phyloP scores from a whole-genome alignment of 2,113 vertebrate species.

The zebrafish (Danio rerio) region DNA sequence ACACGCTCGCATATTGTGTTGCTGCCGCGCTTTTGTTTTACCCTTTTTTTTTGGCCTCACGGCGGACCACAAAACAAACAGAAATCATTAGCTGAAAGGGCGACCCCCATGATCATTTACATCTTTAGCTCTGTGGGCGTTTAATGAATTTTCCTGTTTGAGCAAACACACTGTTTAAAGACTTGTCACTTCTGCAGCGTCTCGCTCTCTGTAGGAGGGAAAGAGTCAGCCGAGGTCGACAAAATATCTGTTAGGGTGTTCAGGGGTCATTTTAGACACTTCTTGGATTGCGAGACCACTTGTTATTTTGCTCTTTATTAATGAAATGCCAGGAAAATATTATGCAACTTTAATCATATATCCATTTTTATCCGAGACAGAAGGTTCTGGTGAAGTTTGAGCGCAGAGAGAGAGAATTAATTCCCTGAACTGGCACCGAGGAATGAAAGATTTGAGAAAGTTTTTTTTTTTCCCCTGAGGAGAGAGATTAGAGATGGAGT shows the following conservation, averaged over 20 bases:
- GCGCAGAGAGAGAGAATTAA: constrained; percentile 9
- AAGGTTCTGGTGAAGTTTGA: constrained; percentile 18
- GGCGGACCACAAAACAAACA: constrained; percentile 35
- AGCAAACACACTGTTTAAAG: constrained; percentile 19
- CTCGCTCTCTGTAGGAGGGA: background rate
- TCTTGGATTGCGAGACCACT: background rate
- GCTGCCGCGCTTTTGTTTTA: constrained; percentile 43
- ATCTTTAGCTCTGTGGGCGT: constrained; percentile 37
- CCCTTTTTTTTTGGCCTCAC: constrained; percentile 38
- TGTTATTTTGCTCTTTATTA: background rate
- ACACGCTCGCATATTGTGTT: constrained; percentile 33
- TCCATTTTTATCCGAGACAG: constrained; percentile 21
- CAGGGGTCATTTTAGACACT: background rate
- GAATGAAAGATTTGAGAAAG: constrained; percentile 28
- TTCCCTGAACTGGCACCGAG: constrained; percentile 1
- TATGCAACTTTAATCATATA: constrained; percentile 1
- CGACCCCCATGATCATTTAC: constrained; percentile 48
- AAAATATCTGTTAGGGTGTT: background rate
- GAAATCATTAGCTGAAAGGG: constrained; percentile 39
- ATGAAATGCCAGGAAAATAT: background rate
- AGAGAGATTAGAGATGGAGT: constrained; percentile 23
- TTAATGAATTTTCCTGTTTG: constrained; percentile 43
- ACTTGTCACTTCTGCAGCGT: constrained; percentile 3
- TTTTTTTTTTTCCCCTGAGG: background rate
- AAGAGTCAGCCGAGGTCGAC: background rate